These are phyloP conservation scores for Tenthredo livida DNA, from an alignment of 2,888 invertebrate genomes.

Conservation along the genomic window DNA sequence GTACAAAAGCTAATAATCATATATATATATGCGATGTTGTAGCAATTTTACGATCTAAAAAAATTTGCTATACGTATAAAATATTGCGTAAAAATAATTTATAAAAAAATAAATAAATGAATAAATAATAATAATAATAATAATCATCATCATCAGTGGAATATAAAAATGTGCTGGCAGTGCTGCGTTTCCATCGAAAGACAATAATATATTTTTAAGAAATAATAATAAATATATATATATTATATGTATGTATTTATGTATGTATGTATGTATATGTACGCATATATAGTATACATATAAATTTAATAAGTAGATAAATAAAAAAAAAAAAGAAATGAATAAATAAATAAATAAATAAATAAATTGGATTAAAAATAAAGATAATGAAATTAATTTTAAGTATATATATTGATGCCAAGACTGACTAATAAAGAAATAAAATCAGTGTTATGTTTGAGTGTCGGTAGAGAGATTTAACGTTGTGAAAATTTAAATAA, in stretches of 20 bases:
- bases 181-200: constrained; percentile 73
- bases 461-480: constrained; percentile 77
- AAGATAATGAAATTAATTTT: constrained; percentile 11
- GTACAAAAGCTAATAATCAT: not conserved
- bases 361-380: constrained; percentile 35
- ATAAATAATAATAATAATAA: not conserved
- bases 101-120: no score
- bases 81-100: not conserved
- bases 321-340: constrained; percentile 46
- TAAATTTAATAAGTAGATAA: constrained; percentile 68
- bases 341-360: constrained; percentile 56
- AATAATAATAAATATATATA: constrained; percentile 51
- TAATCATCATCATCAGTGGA: constrained; percentile 29
- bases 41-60: constrained; percentile 4
- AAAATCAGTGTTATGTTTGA: constrained; percentile 77
- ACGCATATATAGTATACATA: constrained; percentile 53
- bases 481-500: constrained; percentile 71
- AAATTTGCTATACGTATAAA: not conserved
- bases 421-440: constrained; percentile 69
- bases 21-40: not conserved
- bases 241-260: constrained; percentile 51
- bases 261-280: constrained; percentile 53
- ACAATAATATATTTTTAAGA: constrained; percentile 78
- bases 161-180: constrained; percentile 21
- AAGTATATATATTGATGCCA: constrained; percentile 64